A percentile compares a stretch with the other conserved stretches of the same genome.
Evolutionary conservation across 2,888 invertebrate genomes (phyloP).

Genomic region (Callyntrura guangdongensis): DNA sequence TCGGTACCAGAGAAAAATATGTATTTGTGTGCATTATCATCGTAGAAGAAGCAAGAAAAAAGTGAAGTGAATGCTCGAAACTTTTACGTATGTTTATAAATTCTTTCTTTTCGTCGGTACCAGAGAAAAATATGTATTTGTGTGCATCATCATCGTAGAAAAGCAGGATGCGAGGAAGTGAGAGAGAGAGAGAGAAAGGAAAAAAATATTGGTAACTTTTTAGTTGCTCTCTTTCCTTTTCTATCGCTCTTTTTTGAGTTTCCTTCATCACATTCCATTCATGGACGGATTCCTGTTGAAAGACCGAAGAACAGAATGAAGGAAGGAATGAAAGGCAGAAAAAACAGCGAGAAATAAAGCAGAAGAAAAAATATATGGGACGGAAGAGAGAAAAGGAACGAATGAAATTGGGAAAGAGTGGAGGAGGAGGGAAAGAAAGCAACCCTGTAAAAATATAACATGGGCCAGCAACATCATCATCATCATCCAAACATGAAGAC

Average conservation of each 20-base stretch:
- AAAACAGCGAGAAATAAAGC: slow-evolving; percentile 39
- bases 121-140: background rate
- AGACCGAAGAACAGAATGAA: slow-evolving; percentile 64
- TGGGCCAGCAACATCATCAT: slow-evolving; percentile 70
- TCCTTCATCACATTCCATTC: slow-evolving; percentile 74
- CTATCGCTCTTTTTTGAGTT: slow-evolving; percentile 9
- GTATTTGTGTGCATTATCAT: too few relatives aligned
- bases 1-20: background rate
- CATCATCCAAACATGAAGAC: slow-evolving; percentile 59
- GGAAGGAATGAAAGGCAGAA: slow-evolving; percentile 61
- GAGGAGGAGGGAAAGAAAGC: slow-evolving; percentile 72
- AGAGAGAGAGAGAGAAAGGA: background rate
- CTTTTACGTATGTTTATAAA: slow-evolving; percentile 46
- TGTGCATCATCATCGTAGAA: background rate
- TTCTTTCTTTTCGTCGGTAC: slow-evolving; percentile 28
- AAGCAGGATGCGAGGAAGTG: background rate
- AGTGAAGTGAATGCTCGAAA: background rate
- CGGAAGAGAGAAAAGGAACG: slow-evolving; percentile 72
- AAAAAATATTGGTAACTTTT: background rate
- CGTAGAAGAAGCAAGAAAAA: background rate
- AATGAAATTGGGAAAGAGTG: slow-evolving; percentile 78
- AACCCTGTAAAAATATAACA: slow-evolving; percentile 72
- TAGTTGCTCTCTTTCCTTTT: slow-evolving; percentile 27
- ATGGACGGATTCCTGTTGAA: slow-evolving; percentile 74
- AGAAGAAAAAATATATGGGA: slow-evolving; percentile 55